Evolutionary conservation across 2,113 vertebrate genomes (phyloP).

Genomic region (Phrynocephalus versicolor): DNA sequence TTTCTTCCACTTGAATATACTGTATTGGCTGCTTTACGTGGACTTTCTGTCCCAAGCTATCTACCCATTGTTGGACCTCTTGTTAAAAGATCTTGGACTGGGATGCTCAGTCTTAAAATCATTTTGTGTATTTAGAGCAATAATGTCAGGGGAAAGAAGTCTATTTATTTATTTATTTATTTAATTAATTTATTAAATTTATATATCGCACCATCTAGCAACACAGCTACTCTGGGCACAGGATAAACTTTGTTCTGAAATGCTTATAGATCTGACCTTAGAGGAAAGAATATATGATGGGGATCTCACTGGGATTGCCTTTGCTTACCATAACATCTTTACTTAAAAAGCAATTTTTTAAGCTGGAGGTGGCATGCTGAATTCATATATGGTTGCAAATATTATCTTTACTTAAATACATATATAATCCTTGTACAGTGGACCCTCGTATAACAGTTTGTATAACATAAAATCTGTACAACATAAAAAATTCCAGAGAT

Average conservation of each 20-base stretch:
- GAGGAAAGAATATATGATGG: too few relatives aligned
- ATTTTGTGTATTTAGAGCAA: background rate
- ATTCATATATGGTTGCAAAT: background rate
- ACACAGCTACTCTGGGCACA: too few relatives aligned
- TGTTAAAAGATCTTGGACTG: background rate
- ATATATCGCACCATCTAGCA: too few relatives aligned
- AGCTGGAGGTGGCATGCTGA: background rate
- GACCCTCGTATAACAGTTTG: too few relatives aligned
- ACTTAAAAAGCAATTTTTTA: background rate
- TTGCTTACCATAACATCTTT: background rate
- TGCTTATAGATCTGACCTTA: background rate
- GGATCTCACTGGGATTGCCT: too few relatives aligned
- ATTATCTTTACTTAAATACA: background rate
- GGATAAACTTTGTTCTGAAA: background rate
- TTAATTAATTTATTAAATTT: too few relatives aligned
- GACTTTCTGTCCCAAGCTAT: background rate
- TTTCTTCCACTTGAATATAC: background rate
- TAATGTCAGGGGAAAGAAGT: background rate
- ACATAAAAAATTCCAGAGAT: too few relatives aligned
- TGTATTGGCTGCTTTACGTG: background rate
- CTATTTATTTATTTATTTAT: too few relatives aligned
- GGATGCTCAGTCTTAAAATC: background rate
- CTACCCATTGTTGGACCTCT: background rate
- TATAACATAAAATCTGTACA: too few relatives aligned
- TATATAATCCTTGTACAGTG: too few relatives aligned